Evolutionary conservation across 2,113 vertebrate genomes (phyloP).

Genomic region (Harpagus bidentatus): DNA sequence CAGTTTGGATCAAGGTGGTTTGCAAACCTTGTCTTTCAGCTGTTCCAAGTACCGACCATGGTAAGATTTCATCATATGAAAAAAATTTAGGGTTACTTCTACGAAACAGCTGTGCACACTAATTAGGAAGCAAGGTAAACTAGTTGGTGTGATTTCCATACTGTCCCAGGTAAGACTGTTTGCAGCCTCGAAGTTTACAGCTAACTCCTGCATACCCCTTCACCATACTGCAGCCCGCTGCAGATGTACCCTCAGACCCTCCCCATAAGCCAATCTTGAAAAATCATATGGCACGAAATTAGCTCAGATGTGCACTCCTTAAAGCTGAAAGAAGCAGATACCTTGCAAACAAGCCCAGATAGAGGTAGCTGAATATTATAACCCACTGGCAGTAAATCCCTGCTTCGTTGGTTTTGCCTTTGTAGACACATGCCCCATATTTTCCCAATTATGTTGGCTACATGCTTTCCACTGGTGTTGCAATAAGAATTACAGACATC

Average conservation of each 20-base stretch:
- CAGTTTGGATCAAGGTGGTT: background rate
- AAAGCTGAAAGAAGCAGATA: background rate
- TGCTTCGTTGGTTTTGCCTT: background rate
- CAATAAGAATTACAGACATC: background rate
- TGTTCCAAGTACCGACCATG: accelerated
- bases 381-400: background rate
- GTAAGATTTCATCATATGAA: accelerated
- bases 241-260: background rate
- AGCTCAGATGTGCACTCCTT: background rate
- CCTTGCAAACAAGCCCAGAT: background rate
- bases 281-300: background rate
- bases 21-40: background rate
- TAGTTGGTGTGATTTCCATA: background rate
- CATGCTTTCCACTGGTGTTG: background rate
- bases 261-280: background rate
- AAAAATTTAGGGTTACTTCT: background rate
- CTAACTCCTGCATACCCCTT: background rate
- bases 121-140: background rate
- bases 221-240: accelerated
- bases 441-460: background rate
- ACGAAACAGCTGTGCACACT: background rate
- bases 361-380: background rate
- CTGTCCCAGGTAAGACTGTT: background rate
- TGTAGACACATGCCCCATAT: background rate
- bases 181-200: background rate